Base-by-base conservation (phyloP, 2,113 vertebrate genomes). In the Lepus americanus region DNA sequence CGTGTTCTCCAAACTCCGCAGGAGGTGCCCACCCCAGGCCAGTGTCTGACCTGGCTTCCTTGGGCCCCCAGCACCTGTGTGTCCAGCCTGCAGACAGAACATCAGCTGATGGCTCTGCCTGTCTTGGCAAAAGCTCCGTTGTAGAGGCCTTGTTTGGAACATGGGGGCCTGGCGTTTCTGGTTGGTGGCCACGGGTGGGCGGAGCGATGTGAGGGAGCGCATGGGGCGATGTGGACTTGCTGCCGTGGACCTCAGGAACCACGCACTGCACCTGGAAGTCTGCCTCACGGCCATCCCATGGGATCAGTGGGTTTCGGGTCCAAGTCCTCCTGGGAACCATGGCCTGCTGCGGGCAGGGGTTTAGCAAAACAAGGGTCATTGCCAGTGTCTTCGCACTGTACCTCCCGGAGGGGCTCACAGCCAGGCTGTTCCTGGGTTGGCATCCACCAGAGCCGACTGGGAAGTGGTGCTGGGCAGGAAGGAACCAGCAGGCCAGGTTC, bases 61-160 rank as follows among this genome's bases (percentile, higher is more conserved):
- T 3, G 74, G 55, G 67, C 13, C 1, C 44, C 10, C 25, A 4
- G 33, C 85, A 1, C 61, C 17, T 12, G 44, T 11, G 76, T 3
- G 6, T 72, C 1, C 0, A 10, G 8, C n/a, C 89, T 36, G 59
- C 0, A 0, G 3, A 11, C 23, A 17, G 31, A 14, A 13, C 14
- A 0, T 63, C 7, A 61, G 55, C 64, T 1, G 0, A 4, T 6
- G 20, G 4, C 33, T 55, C 27, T 33, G 64, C 31, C 3, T 3
- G 0, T 10, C 17, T 0, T 6, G 11, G 59, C 20, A 0, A 3
- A 9, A 61, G 9, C 0, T 1, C 19, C 11, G 0, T 23, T 13
- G 39, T 23, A 1, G 63, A 66, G 49, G 19, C 64, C 14, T 0
- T 6, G 0, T 19, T 6, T 49, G 82, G 53, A 44, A 31, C 3